Evolutionary conservation across 2,888 invertebrate genomes (phyloP).

Genomic region (Aquatica leii): DNA sequence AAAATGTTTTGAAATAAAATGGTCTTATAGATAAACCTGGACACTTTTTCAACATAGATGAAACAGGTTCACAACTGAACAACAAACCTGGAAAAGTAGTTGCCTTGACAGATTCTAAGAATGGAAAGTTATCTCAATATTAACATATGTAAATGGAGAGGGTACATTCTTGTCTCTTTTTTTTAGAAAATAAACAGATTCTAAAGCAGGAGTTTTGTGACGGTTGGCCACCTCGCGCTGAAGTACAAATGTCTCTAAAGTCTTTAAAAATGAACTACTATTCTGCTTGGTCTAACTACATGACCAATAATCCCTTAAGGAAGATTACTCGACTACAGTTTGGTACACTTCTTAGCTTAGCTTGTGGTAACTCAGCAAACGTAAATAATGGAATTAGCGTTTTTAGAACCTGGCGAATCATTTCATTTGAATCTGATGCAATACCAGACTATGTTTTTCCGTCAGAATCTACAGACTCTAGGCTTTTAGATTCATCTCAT

Average conservation of each 20-base stretch:
- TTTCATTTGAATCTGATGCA: no score
- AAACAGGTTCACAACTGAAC: conserved; percentile 47
- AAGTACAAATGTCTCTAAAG: background rate
- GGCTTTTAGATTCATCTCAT: no score
- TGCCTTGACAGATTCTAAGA: background rate
- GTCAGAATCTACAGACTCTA: no score
- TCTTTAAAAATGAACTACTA: background rate
- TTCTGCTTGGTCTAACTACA: background rate
- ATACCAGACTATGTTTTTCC: no score
- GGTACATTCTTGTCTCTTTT: background rate
- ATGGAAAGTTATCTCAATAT: background rate
- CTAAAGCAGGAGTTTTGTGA: background rate
- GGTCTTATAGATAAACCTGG: background rate
- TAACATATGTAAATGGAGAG: background rate
- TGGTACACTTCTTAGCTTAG: background rate
- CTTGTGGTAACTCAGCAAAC: no score
- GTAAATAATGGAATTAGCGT: no score
- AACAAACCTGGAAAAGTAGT: background rate
- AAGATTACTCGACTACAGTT: background rate
- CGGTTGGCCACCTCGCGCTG: background rate
- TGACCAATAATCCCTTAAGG: background rate
- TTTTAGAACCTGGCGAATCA: no score
- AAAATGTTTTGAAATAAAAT: conserved; percentile 41
- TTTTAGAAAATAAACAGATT: background rate
- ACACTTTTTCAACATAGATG: conserved; percentile 48